phyloP scores from a whole-genome alignment of 1,140 invertebrate species.

The Lycorma delicatula region DNA sequence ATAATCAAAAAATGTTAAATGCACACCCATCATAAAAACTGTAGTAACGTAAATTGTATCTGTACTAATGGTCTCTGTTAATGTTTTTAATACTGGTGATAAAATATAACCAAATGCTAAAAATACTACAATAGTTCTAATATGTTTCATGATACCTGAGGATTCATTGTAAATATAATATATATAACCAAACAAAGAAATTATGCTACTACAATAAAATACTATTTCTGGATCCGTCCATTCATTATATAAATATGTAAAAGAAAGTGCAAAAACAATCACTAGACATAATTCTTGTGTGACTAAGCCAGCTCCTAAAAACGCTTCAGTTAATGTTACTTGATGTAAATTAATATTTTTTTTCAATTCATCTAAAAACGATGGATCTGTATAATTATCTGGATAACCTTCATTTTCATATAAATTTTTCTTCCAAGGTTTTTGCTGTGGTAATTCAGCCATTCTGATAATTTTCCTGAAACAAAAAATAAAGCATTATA shows the following conservation, averaged over 20 bases:
- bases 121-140: slow-evolving; percentile 66
- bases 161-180: slow-evolving; percentile 41
- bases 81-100: slow-evolving; percentile 84
- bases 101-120: slow-evolving; percentile 74
- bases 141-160: slow-evolving; percentile 40
- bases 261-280: slow-evolving; percentile 64
- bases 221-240: slow-evolving; percentile 51
- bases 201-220: slow-evolving; percentile 44
- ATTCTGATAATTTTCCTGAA: no score
- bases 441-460: no score
- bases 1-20: slow-evolving; percentile 89
- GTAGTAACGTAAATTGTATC: slow-evolving; percentile 93
- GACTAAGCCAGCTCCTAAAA: slow-evolving; percentile 62
- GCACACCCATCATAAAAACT: slow-evolving; percentile 75
- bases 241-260: slow-evolving; percentile 60
- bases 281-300: slow-evolving; percentile 67
- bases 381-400: slow-evolving; percentile 84
- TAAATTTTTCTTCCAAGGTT: slow-evolving; percentile 76
- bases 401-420: slow-evolving; percentile 79
- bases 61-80: slow-evolving; percentile 92
- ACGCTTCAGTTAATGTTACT: slow-evolving; percentile 54
- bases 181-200: slow-evolving; percentile 49
- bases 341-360: slow-evolving; percentile 74
- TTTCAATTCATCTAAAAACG: slow-evolving; percentile 74
- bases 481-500: no score